Evolutionary conservation across 2,888 invertebrate species (phyloP).

Genomic region (Ornithoptera priamus): DNA sequence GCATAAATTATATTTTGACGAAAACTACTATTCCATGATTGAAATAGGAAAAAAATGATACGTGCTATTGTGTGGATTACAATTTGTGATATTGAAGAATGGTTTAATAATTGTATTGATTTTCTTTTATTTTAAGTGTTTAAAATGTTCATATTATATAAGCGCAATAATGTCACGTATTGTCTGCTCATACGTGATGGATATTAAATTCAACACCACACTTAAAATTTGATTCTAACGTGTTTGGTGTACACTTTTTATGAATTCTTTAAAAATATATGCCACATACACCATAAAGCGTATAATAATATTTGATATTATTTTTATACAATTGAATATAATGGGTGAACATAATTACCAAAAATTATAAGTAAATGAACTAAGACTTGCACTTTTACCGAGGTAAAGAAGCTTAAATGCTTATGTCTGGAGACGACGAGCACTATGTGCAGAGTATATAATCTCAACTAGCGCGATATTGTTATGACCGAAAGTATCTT

Average conservation of each 20-base stretch:
- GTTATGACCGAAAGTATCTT: too few species aligned
- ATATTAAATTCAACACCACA: conserved; percentile 3
- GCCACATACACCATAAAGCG: conserved; percentile 16
- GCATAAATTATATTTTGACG: conserved; percentile 23
- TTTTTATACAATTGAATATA: conserved; percentile 24
- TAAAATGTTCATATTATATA: not conserved
- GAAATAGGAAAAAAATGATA: not conserved
- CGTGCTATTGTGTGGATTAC: not conserved
- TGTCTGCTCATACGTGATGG: conserved; percentile 11
- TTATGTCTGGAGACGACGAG: too few species aligned
- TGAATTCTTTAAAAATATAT: not conserved
- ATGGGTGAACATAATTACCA: conserved; percentile 3
- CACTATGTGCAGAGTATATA: too few species aligned
- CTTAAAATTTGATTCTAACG: conserved; percentile 12
- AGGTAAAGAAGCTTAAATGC: too few species aligned
- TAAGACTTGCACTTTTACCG: too few species aligned
- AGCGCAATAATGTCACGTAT: not conserved
- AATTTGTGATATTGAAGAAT: not conserved
- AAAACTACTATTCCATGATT: conserved; percentile 18
- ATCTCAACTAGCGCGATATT: too few species aligned
- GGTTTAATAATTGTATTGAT: not conserved
- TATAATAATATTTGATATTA: conserved; percentile 25
- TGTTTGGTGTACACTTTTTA: conserved; percentile 5
- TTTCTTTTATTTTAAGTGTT: not conserved
- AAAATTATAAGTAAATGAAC: not conserved